Percentiles rank a stretch among this genome's conserved stretches.
Evolutionary conservation across 2,113 vertebrate species (phyloP).

Genomic region (Erythrolamprus reginae): DNA sequence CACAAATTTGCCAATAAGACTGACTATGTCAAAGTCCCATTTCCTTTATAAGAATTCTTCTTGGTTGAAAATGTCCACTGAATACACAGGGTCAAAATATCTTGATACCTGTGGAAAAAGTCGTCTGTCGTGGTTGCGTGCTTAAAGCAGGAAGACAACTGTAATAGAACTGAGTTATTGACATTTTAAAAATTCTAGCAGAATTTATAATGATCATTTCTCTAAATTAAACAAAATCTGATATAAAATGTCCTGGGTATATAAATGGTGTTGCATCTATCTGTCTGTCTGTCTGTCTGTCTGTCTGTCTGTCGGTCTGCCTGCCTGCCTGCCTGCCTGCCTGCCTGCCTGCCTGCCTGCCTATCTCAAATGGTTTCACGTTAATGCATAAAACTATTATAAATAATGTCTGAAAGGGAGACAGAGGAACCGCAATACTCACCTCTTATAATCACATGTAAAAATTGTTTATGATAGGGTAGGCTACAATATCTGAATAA

Average conservation of each 20-base stretch:
- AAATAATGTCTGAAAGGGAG: not conserved
- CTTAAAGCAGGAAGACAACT: constrained; percentile 29
- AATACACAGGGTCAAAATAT: not conserved
- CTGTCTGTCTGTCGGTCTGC: too few species aligned
- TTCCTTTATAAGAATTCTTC: not conserved
- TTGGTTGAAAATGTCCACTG: not conserved
- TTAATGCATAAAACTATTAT: not conserved
- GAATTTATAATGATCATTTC: constrained; percentile 23
- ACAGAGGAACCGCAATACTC: constrained; percentile 1
- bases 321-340: too few species aligned
- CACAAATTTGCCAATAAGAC: not conserved
- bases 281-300: too few species aligned
- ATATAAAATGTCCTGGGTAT: not conserved
- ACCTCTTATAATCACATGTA: not conserved
- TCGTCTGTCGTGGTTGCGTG: not conserved
- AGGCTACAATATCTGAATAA: constrained; percentile 27
- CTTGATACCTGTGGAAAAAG: not conserved
- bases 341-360: too few species aligned
- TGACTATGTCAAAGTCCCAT: not conserved
- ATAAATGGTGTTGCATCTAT: constrained; percentile 31
- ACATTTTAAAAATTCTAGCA: constrained; percentile 43
- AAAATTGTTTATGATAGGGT: constrained; percentile 13
- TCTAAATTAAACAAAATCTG: constrained; percentile 4
- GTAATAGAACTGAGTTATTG: constrained; percentile 25
- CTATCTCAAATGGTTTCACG: constrained; percentile 13